Conservation (phyloP, 2,797 vertebrate species). For the Pseudochromis fuscus region DNA sequence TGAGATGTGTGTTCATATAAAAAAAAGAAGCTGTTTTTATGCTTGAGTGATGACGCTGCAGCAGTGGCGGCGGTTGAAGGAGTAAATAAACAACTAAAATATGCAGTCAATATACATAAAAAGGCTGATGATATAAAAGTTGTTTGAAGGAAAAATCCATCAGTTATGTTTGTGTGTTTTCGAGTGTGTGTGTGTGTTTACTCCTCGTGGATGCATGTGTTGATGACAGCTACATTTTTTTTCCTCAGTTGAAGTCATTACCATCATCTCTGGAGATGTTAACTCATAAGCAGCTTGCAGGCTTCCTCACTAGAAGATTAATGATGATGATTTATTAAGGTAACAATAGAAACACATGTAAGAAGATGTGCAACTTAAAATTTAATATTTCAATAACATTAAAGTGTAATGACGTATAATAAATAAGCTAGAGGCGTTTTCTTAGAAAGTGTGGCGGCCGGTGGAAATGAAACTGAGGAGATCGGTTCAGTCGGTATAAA, state of each 20-base stretch:
- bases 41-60: conserved; percentile 47
- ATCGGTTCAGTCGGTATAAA: too few relatives aligned
- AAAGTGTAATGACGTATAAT: conserved; percentile 54
- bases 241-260: conserved; percentile 69
- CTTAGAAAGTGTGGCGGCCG: too few relatives aligned
- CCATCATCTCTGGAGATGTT: conserved; percentile 62
- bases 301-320: conserved; percentile 73
- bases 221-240: conserved; percentile 64
- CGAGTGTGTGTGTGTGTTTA: conserved; percentile 34
- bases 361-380: conserved; percentile 67
- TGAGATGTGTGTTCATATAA: conserved; percentile 39
- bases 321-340: conserved; percentile 80
- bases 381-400: conserved; percentile 73
- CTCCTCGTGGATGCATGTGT: conserved; percentile 50
- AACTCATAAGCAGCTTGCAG: conserved; percentile 52
- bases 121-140: conserved; percentile 43
- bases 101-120: conserved; percentile 55
- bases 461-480: too few relatives aligned
- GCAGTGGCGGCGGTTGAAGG: conserved; percentile 32
- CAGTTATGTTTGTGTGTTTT: conserved; percentile 14
- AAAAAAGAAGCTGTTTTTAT: conserved; percentile 49
- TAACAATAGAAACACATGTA: conserved; percentile 74
- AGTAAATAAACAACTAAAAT: conserved; percentile 60
- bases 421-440: conserved; percentile 26
- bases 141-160: conserved; percentile 46